A percentile compares a stretch with the other conserved stretches of the same genome.
These are phyloP conservation scores for Aplysina aerophoba DNA, from an alignment of 37 sponge, comb jelly and placozoan species.

Conservation along the genomic window DNA sequence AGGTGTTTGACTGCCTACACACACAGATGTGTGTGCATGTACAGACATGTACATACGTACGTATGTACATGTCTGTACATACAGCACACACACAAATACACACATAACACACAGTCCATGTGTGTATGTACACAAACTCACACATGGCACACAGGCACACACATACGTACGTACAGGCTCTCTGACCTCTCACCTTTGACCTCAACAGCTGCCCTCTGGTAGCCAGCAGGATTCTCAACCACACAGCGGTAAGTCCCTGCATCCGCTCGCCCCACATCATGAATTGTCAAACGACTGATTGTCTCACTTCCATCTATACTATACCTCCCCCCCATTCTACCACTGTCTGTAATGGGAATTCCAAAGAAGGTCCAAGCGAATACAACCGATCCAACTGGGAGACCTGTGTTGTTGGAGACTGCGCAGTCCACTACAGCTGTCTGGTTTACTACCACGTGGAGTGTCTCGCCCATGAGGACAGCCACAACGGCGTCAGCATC, in stretches of 20 bases:
- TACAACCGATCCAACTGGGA: not conserved
- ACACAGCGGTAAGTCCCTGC: not conserved
- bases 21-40: not conserved
- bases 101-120: too few species aligned
- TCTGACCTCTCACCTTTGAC: not conserved
- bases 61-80: too few species aligned
- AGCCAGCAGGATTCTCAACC: slow-evolving; percentile 10
- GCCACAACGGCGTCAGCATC: not conserved
- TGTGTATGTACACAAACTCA: not conserved
- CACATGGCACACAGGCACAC: not conserved
- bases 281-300: not conserved
- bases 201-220: too few species aligned
- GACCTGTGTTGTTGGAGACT: slow-evolving; percentile 2
- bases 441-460: not conserved
- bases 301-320: not conserved
- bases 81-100: too few species aligned
- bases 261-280: not conserved
- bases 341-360: not conserved
- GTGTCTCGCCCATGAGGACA: not conserved
- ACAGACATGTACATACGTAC: not conserved
- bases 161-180: too few species aligned
- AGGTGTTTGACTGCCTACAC: too few species aligned
- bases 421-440: not conserved
- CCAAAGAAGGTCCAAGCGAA: not conserved
- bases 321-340: not conserved